phyloP scores from a whole-genome alignment of 1,140 invertebrate species.

The Drosophila pruinosa region DNA sequence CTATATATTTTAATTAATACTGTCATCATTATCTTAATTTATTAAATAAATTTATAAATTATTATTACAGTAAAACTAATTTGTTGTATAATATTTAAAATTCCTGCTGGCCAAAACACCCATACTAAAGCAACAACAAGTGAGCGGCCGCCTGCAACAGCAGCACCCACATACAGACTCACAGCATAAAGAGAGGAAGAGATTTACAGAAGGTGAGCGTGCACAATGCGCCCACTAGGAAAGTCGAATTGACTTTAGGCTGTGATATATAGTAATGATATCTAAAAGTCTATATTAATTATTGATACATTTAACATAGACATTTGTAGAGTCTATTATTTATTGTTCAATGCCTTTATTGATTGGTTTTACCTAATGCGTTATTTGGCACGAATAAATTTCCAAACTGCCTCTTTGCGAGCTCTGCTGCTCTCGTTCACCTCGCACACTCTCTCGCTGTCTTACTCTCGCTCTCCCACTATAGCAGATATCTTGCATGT shows the following conservation, averaged over 20 bases:
- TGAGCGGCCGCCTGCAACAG: slow-evolving; percentile 18
- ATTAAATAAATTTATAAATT: neutral
- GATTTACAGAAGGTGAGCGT: slow-evolving; percentile 43
- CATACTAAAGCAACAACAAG: slow-evolving; percentile 16
- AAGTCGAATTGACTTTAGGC: slow-evolving; percentile 17
- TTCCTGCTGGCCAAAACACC: slow-evolving; percentile 11
- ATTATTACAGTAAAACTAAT: neutral
- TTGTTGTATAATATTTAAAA: neutral
- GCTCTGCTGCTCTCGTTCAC: slow-evolving; percentile 12
- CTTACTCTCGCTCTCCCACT: slow-evolving; percentile 40
- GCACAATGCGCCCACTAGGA: slow-evolving; percentile 39
- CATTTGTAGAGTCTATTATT: neutral
- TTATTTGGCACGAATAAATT: slow-evolving; percentile 14
- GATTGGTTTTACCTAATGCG: neutral
- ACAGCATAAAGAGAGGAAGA: slow-evolving; percentile 9
- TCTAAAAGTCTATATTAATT: neutral
- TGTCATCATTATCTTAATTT: neutral
- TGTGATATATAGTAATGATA: neutral
- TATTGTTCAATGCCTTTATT: neutral
- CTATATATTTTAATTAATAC: neutral
- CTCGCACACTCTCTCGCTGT: slow-evolving; percentile 20
- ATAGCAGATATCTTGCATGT: slow-evolving; percentile 40
- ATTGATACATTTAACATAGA: neutral
- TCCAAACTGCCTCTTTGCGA: slow-evolving; percentile 32
- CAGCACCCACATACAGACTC: slow-evolving; percentile 45